These are phyloP conservation scores for Piliocolobus tephrosceles DNA, from an alignment of 2,113 vertebrate species.

Conservation along the genomic window DNA sequence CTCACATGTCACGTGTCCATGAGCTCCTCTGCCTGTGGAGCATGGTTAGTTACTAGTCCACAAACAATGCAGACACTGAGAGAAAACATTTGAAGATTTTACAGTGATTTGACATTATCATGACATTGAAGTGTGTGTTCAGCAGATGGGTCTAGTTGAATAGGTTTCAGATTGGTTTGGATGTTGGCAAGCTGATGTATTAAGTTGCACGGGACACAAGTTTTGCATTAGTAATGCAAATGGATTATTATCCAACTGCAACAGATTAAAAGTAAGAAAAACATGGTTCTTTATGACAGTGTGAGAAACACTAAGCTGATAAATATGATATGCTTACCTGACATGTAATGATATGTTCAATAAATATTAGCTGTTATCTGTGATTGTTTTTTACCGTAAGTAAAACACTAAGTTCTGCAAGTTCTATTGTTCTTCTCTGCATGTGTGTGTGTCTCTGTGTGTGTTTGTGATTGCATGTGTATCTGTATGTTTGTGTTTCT, in stretches of 20 bases:
- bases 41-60: neutral
- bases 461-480: too few relatives aligned
- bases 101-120: neutral
- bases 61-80: neutral
- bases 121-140: neutral
- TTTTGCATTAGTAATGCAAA: neutral
- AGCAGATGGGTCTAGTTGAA: neutral
- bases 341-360: neutral
- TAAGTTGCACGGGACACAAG: neutral
- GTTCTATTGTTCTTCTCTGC: neutral
- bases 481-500: neutral
- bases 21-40: neutral
- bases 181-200: neutral
- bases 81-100: neutral
- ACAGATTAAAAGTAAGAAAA: neutral
- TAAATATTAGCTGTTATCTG: neutral
- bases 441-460: neutral
- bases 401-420: neutral
- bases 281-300: neutral
- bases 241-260: neutral
- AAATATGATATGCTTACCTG: neutral
- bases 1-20: neutral
- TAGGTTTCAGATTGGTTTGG: neutral
- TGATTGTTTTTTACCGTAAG: neutral
- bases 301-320: neutral